phyloP scores from a whole-genome alignment of 1,140 invertebrate genomes.

The Papilio dardanus region DNA sequence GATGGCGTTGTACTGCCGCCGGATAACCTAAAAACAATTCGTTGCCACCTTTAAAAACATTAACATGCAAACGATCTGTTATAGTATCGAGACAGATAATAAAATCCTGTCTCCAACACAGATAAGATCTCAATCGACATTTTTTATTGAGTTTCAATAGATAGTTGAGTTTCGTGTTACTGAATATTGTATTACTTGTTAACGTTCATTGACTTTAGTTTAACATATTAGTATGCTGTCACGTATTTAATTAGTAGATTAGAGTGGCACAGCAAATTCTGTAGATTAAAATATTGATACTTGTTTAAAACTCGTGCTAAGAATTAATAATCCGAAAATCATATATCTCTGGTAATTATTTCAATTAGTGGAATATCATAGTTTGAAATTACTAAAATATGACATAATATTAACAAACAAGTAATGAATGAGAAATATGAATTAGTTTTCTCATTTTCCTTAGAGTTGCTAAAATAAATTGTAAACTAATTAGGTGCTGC shows the following conservation, averaged over 20 bases:
- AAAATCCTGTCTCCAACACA: conserved; percentile 37
- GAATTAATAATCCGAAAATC: too few relatives aligned
- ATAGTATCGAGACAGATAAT: conserved; percentile 44
- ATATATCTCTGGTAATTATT: too few relatives aligned
- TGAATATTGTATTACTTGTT: conserved; percentile 3
- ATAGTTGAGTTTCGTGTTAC: conserved; percentile 29
- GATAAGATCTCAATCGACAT: conserved; percentile 47
- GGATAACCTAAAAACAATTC: conserved; percentile 22
- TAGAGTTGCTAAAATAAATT: too few relatives aligned
- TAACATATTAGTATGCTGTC: not conserved
- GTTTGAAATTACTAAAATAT: too few relatives aligned
- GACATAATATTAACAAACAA: too few relatives aligned
- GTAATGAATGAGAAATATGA: too few relatives aligned
- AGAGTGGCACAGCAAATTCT: not conserved
- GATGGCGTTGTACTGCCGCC: conserved; percentile 23
- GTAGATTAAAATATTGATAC: not conserved
- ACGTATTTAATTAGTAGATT: not conserved
- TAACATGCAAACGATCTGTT: conserved; percentile 42
- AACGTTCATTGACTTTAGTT: conserved; percentile 4
- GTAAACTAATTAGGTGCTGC: too few relatives aligned
- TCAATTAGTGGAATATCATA: too few relatives aligned
- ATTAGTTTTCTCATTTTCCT: too few relatives aligned
- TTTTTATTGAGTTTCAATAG: conserved; percentile 48
- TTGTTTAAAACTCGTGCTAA: not conserved
- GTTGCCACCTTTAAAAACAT: conserved; percentile 41